Evolutionary conservation across 2,797 vertebrate genomes (phyloP), one percentile per base, ranked within the genome.

Genomic region (Anniella stebbinsi): DNA sequence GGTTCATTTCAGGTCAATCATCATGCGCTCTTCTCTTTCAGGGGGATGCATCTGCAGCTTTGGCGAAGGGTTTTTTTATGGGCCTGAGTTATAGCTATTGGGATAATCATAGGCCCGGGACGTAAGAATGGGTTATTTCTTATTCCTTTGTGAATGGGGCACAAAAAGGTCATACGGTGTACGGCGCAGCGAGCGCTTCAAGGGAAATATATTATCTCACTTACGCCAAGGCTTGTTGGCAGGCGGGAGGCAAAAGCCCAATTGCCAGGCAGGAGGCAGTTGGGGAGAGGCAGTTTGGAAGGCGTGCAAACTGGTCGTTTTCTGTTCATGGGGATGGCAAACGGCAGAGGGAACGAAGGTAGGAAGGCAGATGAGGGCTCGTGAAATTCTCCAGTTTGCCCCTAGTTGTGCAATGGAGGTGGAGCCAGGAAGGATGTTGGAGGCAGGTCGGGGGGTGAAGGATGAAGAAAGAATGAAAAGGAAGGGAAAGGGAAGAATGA

Each of bases 101-200:
- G 88, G 45, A 54, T 94, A 94, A 96, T 95, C 92, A 90, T 84
- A 90, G 89, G 80, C 94, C 94, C 94, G 90, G 92, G 95, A 93
- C 96, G 93, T 90, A 90, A 96, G 91, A 93, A 90, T 87, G 94
- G 60, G 92, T 94, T 95, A 94, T 95, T 96, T 94, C 93, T 93
- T 94, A 88, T 72, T 94, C 94, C 96, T 97, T 96, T 94, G 94
- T 96, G 95, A 93, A 95, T 90, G 89, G 90, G 93, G 95, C 94
- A 93, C 36, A 36, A 91, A 93, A 95, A 90, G 89, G 95, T 95
- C 95, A 94, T 84, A 83, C 69, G 89, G 91, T 93, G 93, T 91
- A 95, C 89, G 83, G 91, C 89, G 94, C 93, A 94, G 93, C 93
- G 95, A 94, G 95, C 90, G 94, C 95, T 97, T 96, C 90, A 96